A percentile compares a stretch with the other conserved stretches of the same genome.
Conservation (phyloP, 2,113 vertebrate species). For the Vulpes ferrilata region DNA sequence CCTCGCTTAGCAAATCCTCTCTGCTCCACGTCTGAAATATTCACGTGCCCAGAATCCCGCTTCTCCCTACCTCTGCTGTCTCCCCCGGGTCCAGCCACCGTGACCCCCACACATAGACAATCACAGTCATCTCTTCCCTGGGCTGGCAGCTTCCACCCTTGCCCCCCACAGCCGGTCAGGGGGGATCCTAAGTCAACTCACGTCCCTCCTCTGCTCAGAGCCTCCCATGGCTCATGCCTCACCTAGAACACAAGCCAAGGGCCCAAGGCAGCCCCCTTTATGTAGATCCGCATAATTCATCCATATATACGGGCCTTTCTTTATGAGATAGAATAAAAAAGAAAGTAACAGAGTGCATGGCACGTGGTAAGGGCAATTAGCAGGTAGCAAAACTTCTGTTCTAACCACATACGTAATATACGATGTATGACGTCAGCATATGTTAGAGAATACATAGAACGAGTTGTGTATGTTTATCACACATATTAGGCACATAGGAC, state of each 20-base stretch:
- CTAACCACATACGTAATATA: neutral
- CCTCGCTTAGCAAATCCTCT: neutral
- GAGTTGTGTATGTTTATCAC: neutral
- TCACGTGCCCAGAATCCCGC: neutral
- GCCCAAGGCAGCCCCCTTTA: neutral
- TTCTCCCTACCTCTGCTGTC: neutral
- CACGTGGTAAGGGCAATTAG: neutral
- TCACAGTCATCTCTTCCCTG: neutral
- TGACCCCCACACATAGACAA: neutral
- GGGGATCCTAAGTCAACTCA: neutral
- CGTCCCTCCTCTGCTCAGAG: neutral
- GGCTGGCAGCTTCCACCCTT: accelerated
- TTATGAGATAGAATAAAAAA: neutral
- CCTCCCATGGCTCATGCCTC: neutral
- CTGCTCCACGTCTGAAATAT: neutral
- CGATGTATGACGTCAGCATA: neutral
- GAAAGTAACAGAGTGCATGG: neutral
- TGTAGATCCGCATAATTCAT: too few species aligned
- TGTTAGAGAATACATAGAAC: neutral
- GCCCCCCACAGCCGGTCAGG: neutral
- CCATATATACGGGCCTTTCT: neutral
- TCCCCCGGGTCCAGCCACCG: neutral
- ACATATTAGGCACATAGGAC: neutral
- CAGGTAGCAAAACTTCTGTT: neutral
- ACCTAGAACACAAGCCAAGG: neutral